These are phyloP conservation scores for Thermophis baileyi DNA, from an alignment of 2,113 vertebrate genomes.

Conservation along the genomic window DNA sequence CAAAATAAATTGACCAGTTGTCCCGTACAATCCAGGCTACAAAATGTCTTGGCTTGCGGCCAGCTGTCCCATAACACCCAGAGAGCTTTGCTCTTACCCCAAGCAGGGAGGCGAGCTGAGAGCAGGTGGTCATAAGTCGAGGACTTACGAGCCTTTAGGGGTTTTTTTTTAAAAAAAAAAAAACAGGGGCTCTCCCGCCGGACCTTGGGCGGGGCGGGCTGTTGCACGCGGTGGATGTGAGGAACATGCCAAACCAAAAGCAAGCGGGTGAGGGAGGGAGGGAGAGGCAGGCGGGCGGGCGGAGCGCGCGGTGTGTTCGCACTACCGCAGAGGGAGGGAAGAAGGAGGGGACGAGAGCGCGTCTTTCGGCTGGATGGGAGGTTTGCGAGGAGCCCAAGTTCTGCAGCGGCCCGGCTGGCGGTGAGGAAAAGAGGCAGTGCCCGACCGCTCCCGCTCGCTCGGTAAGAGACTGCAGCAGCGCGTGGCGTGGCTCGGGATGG, in stretches of 20 bases:
- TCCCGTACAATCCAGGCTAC: neutral
- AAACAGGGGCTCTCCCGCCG: neutral
- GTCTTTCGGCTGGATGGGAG: conserved; percentile 1
- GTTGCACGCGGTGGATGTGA: conserved; percentile 50
- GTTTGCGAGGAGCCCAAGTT: neutral
- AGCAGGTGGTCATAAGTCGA: neutral
- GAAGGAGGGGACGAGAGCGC: conserved; percentile 13
- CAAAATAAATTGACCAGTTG: neutral
- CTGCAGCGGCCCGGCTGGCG: neutral
- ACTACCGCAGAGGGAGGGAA: conserved; percentile 45
- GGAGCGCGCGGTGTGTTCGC: conserved; percentile 17
- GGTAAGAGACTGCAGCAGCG: conserved; percentile 19
- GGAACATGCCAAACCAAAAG: conserved; percentile 48
- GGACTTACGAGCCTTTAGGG: neutral
- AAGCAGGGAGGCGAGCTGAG: neutral
- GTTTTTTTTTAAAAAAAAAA: neutral
- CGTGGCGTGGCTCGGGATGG: neutral
- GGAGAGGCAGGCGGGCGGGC: conserved; percentile 22
- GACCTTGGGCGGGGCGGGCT: neutral
- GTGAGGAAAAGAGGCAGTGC: neutral
- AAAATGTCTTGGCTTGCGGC: neutral
- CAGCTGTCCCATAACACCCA: neutral
- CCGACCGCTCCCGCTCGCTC: neutral
- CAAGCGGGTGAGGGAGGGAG: conserved; percentile 15
- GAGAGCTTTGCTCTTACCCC: neutral